Percentiles rank a stretch among this genome's conserved stretches.
Evolutionary conservation across 2,113 vertebrate species (phyloP).

Genomic region (Pardalotus punctatus): DNA sequence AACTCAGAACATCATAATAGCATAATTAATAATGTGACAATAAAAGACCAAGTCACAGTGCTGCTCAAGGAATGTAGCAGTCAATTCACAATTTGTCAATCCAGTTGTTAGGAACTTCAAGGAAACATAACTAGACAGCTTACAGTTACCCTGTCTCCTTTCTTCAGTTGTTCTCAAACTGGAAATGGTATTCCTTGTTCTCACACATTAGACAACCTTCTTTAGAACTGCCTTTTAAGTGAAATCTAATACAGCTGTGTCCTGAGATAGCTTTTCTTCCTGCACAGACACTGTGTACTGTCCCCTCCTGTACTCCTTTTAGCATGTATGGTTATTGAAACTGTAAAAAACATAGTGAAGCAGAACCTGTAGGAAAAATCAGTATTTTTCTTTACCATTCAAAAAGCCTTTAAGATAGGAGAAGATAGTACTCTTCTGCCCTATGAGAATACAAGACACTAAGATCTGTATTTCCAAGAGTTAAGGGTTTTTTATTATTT

Average conservation of each 20-base stretch:
- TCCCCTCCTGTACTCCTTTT: neutral
- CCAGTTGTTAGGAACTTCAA: neutral
- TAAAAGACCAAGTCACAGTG: neutral
- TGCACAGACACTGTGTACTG: neutral
- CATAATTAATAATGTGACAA: neutral
- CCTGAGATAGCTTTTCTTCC: neutral
- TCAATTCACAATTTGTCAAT: neutral
- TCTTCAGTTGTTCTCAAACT: neutral
- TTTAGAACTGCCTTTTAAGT: neutral
- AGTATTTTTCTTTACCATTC: neutral
- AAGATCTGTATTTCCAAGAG: neutral
- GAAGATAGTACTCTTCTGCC: neutral
- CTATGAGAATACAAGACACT: neutral
- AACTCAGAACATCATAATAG: neutral
- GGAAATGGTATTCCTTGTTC: neutral
- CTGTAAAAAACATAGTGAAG: neutral
- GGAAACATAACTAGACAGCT: neutral
- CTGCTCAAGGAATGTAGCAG: neutral
- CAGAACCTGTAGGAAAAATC: neutral
- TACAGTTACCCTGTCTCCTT: neutral
- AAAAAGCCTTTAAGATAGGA: neutral
- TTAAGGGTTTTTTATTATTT: neutral
- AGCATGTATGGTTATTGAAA: neutral
- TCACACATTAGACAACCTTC: neutral
- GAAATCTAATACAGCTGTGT: neutral